A percentile compares a stretch with the other conserved stretches of the same genome.
Conservation (phyloP, 2,888 invertebrate species). For the Nomada goodeniana region DNA sequence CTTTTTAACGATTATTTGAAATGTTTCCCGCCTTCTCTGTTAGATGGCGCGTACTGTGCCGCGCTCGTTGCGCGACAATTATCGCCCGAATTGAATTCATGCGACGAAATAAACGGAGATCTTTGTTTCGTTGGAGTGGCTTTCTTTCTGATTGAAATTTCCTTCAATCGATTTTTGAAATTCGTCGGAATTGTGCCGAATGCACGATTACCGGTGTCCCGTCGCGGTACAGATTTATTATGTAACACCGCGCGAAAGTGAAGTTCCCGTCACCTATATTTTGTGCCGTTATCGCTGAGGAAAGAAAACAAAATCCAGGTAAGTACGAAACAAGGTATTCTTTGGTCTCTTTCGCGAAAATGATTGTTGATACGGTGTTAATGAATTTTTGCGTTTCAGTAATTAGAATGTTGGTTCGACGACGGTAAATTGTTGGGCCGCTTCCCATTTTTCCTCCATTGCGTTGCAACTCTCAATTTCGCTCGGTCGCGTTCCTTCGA, state of each 20-base stretch:
- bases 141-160: background rate
- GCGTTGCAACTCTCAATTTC: no score
- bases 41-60: constrained; percentile 54
- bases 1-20: background rate
- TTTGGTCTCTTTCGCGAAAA: background rate
- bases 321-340: constrained; percentile 43
- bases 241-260: constrained; percentile 12
- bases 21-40: constrained; percentile 22
- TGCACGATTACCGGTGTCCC: background rate
- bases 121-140: no score
- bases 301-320: constrained; percentile 17
- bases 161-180: background rate
- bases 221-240: background rate
- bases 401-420: no score
- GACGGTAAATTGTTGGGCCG: background rate
- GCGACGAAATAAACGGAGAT: background rate
- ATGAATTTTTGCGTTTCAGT: no score
- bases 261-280: constrained; percentile 6
- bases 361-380: no score
- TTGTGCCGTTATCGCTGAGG: constrained; percentile 16
- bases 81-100: constrained; percentile 25
- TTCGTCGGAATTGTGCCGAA: background rate
- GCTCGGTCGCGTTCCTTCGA: no score
- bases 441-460: background rate
- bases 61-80: constrained; percentile 9